Evolutionary conservation across 2,888 invertebrate genomes (phyloP).

Genomic region (Ptycholaimellus sp.): DNA sequence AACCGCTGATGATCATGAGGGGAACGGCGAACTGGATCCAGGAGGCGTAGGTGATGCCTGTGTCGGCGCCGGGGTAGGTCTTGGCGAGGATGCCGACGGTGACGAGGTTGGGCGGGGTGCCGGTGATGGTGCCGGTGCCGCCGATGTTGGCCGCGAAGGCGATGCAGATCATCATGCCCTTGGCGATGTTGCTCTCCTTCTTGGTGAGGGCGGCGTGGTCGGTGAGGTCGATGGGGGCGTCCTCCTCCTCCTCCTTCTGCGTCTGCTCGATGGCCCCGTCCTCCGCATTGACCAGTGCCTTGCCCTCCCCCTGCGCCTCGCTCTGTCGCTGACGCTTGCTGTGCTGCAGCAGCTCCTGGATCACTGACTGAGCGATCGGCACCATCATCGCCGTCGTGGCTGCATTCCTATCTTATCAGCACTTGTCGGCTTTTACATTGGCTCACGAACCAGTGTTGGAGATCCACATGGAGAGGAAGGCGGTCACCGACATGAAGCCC

Average conservation of each 20-base stretch:
- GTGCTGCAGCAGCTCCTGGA: conserved; percentile 11
- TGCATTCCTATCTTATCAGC: too few species aligned
- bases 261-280: not conserved
- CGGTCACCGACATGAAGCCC: conserved; percentile 21
- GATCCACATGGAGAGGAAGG: conserved; percentile 27
- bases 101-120: conserved; percentile 16
- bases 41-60: conserved; percentile 16
- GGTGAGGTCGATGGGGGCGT: not conserved
- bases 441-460: too few species aligned
- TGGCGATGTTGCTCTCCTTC: conserved; percentile 10
- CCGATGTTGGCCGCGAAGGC: conserved; percentile 17
- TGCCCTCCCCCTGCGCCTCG: conserved; percentile 6
- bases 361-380: conserved; percentile 14
- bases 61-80: conserved; percentile 14
- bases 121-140: conserved; percentile 13
- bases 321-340: conserved; percentile 13
- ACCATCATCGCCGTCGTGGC: conserved; percentile 24
- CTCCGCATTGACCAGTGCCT: not conserved
- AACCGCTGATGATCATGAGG: conserved; percentile 8
- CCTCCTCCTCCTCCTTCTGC: not conserved
- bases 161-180: conserved; percentile 13
- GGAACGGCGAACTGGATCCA: conserved; percentile 18
- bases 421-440: too few species aligned
- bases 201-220: not conserved
- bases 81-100: too few species aligned